Conservation (phyloP, 2,113 vertebrate genomes). For the Anhinga rufa region DNA sequence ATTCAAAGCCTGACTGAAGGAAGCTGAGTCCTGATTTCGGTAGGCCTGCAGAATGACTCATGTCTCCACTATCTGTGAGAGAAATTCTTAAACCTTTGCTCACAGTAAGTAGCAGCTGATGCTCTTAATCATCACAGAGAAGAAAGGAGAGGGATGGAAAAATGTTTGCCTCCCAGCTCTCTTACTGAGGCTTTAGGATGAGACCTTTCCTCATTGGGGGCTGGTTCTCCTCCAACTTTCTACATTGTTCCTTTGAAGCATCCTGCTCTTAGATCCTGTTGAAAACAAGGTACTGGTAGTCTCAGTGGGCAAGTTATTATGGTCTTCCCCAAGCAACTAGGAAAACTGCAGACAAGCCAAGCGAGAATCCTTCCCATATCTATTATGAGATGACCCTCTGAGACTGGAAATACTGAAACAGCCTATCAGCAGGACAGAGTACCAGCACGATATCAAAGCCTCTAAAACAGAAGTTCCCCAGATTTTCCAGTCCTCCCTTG, state of each 20-base stretch:
- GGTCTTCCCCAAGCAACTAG: not conserved
- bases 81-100: slow-evolving; percentile 7
- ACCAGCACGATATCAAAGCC: slow-evolving; percentile 26
- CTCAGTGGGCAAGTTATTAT: not conserved
- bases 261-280: not conserved
- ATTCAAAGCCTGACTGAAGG: not conserved
- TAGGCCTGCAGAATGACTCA: not conserved
- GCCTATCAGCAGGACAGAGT: not conserved
- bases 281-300: not conserved
- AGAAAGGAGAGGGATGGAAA: not conserved
- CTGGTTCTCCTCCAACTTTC: not conserved
- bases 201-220: not conserved
- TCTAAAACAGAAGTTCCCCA: slow-evolving; percentile 46
- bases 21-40: not conserved
- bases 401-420: slow-evolving; percentile 6
- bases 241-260: not conserved
- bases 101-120: not conserved
- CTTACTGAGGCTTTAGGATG: not conserved
- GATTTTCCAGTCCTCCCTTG: slow-evolving; percentile 37
- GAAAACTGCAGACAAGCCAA: not conserved
- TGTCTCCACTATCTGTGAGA: not conserved
- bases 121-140: not conserved
- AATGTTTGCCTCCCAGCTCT: not conserved
- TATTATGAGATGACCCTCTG: not conserved
- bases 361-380: not conserved